Percentiles rank a stretch among this genome's conserved stretches.
phyloP scores from a whole-genome alignment of 2,888 invertebrate genomes.

The Myopa tessellatipennis region DNA sequence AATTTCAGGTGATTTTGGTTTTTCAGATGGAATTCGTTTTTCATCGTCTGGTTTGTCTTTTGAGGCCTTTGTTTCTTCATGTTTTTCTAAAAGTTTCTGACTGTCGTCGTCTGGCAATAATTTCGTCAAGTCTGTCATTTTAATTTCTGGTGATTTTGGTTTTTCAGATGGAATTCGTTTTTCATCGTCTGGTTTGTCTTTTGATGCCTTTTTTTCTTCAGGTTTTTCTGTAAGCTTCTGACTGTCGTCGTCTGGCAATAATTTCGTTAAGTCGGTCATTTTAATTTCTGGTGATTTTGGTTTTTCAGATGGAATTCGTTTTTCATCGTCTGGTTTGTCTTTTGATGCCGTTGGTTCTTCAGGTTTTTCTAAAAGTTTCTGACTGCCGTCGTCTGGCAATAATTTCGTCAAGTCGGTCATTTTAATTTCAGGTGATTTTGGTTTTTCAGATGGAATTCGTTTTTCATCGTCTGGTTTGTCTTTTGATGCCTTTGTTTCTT shows the following conservation, averaged over 20 bases:
- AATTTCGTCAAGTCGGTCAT: not conserved
- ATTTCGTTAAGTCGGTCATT: not conserved
- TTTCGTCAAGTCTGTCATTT: not conserved
- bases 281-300: not conserved
- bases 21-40: not conserved
- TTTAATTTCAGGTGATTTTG: not conserved
- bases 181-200: not conserved
- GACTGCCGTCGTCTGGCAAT: not conserved
- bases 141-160: not conserved
- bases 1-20: not conserved
- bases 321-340: not conserved
- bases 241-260: not conserved
- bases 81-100: not conserved
- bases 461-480: not conserved
- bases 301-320: not conserved
- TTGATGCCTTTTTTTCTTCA: not conserved
- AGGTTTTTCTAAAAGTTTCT: slow-evolving; percentile 38
- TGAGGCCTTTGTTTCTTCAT: not conserved
- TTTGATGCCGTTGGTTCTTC: slow-evolving; percentile 31
- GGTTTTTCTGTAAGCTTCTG: not conserved
- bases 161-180: not conserved
- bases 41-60: not conserved
- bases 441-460: not conserved
- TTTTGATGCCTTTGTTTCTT: not conserved
- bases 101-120: not conserved